Evolutionary conservation across 2,888 invertebrate species (phyloP).

Genomic region (Stratiomys singularior): DNA sequence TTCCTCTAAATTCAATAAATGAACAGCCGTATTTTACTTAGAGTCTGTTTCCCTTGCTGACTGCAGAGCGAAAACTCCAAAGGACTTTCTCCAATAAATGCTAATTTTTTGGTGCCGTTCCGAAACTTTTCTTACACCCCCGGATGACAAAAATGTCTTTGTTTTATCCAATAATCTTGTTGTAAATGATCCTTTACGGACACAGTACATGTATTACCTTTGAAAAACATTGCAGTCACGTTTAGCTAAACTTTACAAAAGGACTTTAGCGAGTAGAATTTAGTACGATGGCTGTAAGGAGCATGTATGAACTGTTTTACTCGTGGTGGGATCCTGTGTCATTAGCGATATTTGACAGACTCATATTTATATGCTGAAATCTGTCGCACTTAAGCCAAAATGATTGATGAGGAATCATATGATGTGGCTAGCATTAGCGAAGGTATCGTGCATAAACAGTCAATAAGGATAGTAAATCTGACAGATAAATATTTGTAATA

Average conservation of each 20-base stretch:
- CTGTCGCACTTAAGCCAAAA: constrained; percentile 42
- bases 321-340: not conserved
- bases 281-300: constrained; percentile 23
- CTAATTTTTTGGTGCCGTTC: constrained; percentile 45
- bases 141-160: constrained; percentile 46
- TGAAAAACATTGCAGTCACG: constrained; percentile 45
- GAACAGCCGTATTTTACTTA: constrained; percentile 1
- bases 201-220: not conserved
- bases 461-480: no score
- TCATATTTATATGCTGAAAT: constrained; percentile 20
- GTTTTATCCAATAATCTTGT: constrained; percentile 50
- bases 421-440: not conserved
- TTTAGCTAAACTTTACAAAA: not conserved
- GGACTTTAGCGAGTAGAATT: constrained; percentile 40
- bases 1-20: constrained; percentile 37
- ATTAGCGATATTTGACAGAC: constrained; percentile 13
- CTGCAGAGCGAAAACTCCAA: constrained; percentile 14
- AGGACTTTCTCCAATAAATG: constrained; percentile 51
- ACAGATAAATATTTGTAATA: no score
- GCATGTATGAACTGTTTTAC: constrained; percentile 34
- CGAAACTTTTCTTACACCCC: not conserved
- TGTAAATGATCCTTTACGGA: constrained; percentile 38
- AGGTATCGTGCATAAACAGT: no score
- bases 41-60: constrained; percentile 23
- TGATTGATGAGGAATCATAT: constrained; percentile 47